Evolutionary conservation across 2,797 vertebrate species (phyloP), one percentile per base, ranked within the genome.

Genomic region (Vultur gryphus): DNA sequence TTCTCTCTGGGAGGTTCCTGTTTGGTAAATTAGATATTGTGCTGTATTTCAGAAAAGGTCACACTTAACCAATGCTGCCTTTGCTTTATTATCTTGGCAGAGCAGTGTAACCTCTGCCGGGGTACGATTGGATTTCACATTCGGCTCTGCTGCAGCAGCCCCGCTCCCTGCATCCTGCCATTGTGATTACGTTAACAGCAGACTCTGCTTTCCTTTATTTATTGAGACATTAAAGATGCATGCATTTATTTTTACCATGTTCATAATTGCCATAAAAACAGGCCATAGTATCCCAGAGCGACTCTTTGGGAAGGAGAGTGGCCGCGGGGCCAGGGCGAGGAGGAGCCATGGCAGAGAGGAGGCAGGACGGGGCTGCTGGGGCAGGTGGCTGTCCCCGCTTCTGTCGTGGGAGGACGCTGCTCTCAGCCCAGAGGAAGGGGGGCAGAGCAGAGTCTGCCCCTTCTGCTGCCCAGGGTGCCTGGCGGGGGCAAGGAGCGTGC

Each of bases 21-120:
- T 92, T 97, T 98, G 88, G 94, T 97, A 97, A 97, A 97, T 98
- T 97, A 95, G 95, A 96, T 86, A 95, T 89, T 96, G 87, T 92
- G 94, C 82, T 97, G 93, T 97, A 89, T 98, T 96, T 95, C 94
- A 95, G 93, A 96, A 95, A 97, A 97, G 93, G 97, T 95, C 93
- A 97, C 61, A 81, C 95, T 93, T 95, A 97, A 89, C 89, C 95
- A 93, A 49, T 2, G 29, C 76, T 89, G 95, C 92, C 95, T 97
- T 93, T 87, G 87, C 90, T 96, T 97, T 94, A 95, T 98, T 96
- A 96, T 94, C 91, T 92, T 86, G 94, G 89, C 95, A 95, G 89
- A 83, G 88, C 84, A 25, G 71, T 29, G 84, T 96, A 96, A 92
- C 81, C 85, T 96, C 89, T 87, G 90, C 91, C 13, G 28, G 84